Base-by-base conservation (phyloP, 2,113 vertebrate genomes). In the Tenrec ecaudatus region DNA sequence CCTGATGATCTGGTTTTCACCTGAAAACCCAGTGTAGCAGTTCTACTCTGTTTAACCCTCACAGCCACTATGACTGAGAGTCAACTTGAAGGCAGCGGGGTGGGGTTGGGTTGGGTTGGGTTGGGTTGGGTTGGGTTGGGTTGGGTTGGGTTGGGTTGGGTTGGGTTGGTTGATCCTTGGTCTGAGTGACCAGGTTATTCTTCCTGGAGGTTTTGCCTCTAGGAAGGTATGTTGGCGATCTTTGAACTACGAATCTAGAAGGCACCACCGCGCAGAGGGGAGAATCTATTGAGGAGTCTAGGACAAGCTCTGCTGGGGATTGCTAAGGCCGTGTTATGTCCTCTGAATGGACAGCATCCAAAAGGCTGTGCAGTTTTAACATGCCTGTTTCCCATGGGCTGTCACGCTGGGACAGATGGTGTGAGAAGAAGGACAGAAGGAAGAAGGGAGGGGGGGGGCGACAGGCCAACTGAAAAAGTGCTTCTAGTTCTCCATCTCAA, bases 301-400 rank as follows among this genome's bases (percentile, higher is more conserved):
- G 0, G 0, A 31, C 89, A 78, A 85, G 38, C 38, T 62, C 78
- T n/a, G 16, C 38, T 3, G 17, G 38, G 76, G 47, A 91, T n/a
- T 90, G 84, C 47, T 95, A 93, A 93, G 20, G n/a, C 66, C 95
- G 68, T 40, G 85, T 86, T 77, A 82, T 38, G 89, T 88, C 36
- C 71, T 96, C 85, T 69, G 66, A 95, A 90, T 58, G 17, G 64
- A 89, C 96, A 68, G 22, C 75, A n/a, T 53, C 58, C 82, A 97
- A 53, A 97, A 95, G 60, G 71, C 73, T 58, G 79, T 4, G 94
- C 10, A 9, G 40, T 36, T 36, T 85, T 84, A 80, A 68, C 27
- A 66, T 0, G 3, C 5, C n/a, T 0, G 0, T 14, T 80, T 80
- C 75, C 57, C 91, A 57, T 75, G 68, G 96, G 69, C 58, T 95